phyloP scores from a whole-genome alignment of 1,140 invertebrate genomes.

The Harpegnathos saltator region DNA sequence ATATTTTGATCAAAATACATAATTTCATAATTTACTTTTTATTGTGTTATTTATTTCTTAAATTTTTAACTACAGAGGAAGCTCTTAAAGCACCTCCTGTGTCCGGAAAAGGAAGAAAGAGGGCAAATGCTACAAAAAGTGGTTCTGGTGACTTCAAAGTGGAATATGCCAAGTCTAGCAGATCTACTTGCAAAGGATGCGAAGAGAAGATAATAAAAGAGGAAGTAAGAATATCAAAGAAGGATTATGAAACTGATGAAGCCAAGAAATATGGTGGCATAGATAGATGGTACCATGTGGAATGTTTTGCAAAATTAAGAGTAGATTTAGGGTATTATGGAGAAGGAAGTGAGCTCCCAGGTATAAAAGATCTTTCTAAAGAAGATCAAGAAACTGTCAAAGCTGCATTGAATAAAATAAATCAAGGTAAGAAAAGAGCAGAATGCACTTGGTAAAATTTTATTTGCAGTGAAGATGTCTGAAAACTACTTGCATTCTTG shows the following conservation, averaged over 20 bases:
- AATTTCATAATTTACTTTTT: constrained; percentile 5
- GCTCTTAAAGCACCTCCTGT: constrained; percentile 17
- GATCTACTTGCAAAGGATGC: constrained; percentile 94
- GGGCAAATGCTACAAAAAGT: constrained; percentile 71
- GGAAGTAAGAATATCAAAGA: constrained; percentile 93
- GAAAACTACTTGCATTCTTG: too few relatives aligned
- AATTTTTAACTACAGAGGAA: constrained; percentile 60
- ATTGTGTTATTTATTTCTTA: constrained; percentile 8
- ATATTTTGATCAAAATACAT: constrained; percentile 1
- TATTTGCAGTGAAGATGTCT: too few relatives aligned
- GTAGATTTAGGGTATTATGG: constrained; percentile 92
- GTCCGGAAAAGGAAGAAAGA: constrained; percentile 84
- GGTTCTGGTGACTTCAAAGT: constrained; percentile 89
- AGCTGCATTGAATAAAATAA: constrained; percentile 89
- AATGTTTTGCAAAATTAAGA: constrained; percentile 95
- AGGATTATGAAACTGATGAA: constrained; percentile 93
- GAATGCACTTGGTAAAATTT: too few relatives aligned
- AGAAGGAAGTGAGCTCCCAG: constrained; percentile 90
- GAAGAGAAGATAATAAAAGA: constrained; percentile 95
- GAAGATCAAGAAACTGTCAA: constrained; percentile 92
- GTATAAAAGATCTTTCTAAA: constrained; percentile 90
- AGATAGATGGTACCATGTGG: constrained; percentile 95
- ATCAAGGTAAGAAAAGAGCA: constrained; percentile 78
- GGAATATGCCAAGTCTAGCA: constrained; percentile 96
- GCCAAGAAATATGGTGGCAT: constrained; percentile 93